Conservation (phyloP, 2,113 vertebrate species). For the Corydoras sp. region DNA sequence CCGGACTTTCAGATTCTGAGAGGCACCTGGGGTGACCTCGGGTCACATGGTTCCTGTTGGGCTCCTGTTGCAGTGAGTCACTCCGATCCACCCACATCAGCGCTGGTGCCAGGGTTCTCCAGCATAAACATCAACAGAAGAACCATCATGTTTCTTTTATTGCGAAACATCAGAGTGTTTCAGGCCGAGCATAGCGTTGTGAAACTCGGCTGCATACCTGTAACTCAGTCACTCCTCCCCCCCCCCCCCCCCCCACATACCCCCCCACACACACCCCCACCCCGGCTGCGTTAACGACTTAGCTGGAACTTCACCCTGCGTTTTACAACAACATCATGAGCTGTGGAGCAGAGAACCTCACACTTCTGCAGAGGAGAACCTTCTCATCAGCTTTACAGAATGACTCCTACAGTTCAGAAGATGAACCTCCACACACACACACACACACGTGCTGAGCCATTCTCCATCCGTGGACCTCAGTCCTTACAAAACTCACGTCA, state of each 20-base stretch:
- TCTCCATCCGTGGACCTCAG: too few relatives aligned
- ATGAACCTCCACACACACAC: too few relatives aligned
- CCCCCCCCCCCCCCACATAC: too few relatives aligned
- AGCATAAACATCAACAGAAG: neutral
- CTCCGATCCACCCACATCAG: neutral
- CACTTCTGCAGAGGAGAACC: too few relatives aligned
- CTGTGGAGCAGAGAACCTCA: neutral
- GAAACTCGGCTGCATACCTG: constrained; percentile 28
- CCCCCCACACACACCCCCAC: constrained; percentile 2
- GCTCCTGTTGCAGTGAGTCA: neutral
- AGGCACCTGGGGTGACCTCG: too few relatives aligned
- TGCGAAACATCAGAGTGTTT: constrained; percentile 12
- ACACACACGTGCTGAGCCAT: too few relatives aligned
- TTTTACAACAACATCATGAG: constrained; percentile 44
- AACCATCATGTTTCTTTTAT: constrained; percentile 14
- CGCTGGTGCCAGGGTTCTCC: neutral
- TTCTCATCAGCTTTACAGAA: too few relatives aligned
- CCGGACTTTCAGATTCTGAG: too few relatives aligned
- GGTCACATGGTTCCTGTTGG: too few relatives aligned
- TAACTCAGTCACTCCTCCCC: too few relatives aligned
- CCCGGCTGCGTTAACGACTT: constrained; percentile 12
- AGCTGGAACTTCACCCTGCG: constrained; percentile 42
- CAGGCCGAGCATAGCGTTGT: constrained; percentile 21
- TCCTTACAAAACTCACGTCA: too few relatives aligned
- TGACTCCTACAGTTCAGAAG: neutral